A percentile compares a stretch with the other conserved stretches of the same genome.
These are phyloP conservation scores for Xylocopa sonorina DNA, from an alignment of 1,140 invertebrate genomes.

Conservation along the genomic window DNA sequence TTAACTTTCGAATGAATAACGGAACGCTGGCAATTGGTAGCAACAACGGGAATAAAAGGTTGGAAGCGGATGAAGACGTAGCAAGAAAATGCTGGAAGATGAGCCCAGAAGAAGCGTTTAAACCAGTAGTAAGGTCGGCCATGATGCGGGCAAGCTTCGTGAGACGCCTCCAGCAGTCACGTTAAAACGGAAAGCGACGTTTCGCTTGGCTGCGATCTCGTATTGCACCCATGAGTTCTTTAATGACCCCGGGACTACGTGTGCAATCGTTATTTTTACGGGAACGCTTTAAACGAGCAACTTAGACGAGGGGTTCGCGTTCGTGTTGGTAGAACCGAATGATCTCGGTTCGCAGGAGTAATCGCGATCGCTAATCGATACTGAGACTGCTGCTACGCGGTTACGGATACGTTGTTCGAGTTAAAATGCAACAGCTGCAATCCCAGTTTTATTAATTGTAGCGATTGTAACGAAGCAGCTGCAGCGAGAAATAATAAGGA, in stretches of 20 bases:
- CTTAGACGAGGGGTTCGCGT: not conserved
- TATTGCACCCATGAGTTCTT: constrained; percentile 72
- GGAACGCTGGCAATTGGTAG: not conserved
- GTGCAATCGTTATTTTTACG: constrained; percentile 76
- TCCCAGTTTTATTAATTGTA: not conserved
- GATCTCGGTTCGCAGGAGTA: constrained; percentile 22
- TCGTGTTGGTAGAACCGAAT: constrained; percentile 13
- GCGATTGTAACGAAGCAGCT: not conserved
- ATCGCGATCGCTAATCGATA: constrained; percentile 34
- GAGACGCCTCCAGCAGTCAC: constrained; percentile 65
- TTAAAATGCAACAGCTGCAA: constrained; percentile 7
- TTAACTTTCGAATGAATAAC: not conserved
- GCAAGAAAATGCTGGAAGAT: constrained; percentile 7
- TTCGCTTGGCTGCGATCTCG: constrained; percentile 54
- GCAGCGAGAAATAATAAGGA: not conserved
- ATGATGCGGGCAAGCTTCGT: constrained; percentile 47
- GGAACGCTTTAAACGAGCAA: constrained; percentile 49
- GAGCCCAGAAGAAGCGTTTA: constrained; percentile 50
- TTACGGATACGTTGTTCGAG: not conserved
- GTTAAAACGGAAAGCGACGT: constrained; percentile 69
- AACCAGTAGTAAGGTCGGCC: constrained; percentile 50
- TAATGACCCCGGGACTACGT: constrained; percentile 72
- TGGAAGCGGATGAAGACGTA: not conserved
- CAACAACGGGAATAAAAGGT: not conserved
- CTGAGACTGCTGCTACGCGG: too few relatives aligned